Evolutionary conservation across 2,888 invertebrate genomes (phyloP).

Genomic region (Tetragnatha montana): DNA sequence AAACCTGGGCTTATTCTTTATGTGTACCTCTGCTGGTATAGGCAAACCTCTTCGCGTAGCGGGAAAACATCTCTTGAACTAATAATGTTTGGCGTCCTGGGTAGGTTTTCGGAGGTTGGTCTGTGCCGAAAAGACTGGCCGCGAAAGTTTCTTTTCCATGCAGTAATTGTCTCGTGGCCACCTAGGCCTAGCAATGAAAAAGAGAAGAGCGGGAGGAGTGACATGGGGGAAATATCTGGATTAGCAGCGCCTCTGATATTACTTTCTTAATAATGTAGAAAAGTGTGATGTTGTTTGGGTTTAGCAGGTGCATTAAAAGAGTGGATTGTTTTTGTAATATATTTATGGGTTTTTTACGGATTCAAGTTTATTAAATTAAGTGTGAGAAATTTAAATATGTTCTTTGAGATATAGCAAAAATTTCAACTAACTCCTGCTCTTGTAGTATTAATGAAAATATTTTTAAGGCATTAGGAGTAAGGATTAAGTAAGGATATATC

Average conservation of each 20-base stretch:
- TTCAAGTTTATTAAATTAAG: not conserved
- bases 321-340: not conserved
- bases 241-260: not conserved
- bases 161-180: not conserved
- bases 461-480: too few relatives aligned
- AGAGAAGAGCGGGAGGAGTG: not conserved
- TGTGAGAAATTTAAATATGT: not conserved
- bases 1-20: slow-evolving; percentile 23
- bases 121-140: not conserved
- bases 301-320: not conserved
- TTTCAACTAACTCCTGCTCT: too few relatives aligned
- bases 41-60: slow-evolving; percentile 28
- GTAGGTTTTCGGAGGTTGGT: not conserved
- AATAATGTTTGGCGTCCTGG: slow-evolving; percentile 30
- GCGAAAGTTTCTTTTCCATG: not conserved
- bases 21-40: slow-evolving; percentile 32
- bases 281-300: not conserved
- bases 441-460: too few relatives aligned
- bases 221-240: not conserved
- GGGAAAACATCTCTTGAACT: slow-evolving; percentile 28
- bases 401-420: too few relatives aligned
- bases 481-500: too few relatives aligned
- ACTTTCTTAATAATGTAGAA: not conserved
- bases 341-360: not conserved
- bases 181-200: not conserved